Evolutionary conservation across 1,140 invertebrate genomes (phyloP), one percentile per base, ranked within the genome.

Genomic region (Epicauta chinensis): DNA sequence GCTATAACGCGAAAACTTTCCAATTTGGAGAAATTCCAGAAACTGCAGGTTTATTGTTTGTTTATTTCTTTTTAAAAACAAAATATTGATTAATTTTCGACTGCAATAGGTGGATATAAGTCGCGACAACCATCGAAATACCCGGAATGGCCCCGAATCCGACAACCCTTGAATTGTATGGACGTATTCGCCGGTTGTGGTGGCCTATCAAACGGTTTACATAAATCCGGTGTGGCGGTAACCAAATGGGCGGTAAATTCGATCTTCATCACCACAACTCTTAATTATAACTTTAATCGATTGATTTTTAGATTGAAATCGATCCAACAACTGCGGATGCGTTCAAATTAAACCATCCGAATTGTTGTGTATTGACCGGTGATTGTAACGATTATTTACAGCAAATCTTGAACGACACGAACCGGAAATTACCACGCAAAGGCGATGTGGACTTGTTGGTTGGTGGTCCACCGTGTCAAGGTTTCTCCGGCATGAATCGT

Each of bases 111-210:
- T 0, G 89, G 87, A 71, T 80, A 80, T 1, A 87, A 86, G 67
- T 75, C 75, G 0, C 0, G 80, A 75, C 39, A 77, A 74, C 1
- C 69, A 23, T 23, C 23, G 23, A 23, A 23, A 5, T 23, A 69
- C 50, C 60, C 61, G 5, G 16, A 44, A 13, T 73, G 62, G 68
- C 65, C 58, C 29, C 31, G 60, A 29, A 64, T 79, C 23, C 52
- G 69, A 0, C 69, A 67, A 46, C 80, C 78, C 37, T 67, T 93
- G 15, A 71, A 72, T 61, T 81, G 80, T 32, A 70, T 94, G 42
- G 90, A 93, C 69, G 83, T 93, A n/a, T 93, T 94, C 74, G 87
- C 90, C 58, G 91, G 91, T 1, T 93, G 90, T 71, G 91, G 90
- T 41, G 91, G 87, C 3, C 62, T 87, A 34, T 83, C 82, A 0